These are phyloP conservation scores for Hypsopygia costalis DNA, from an alignment of 2,888 invertebrate species.

Conservation along the genomic window DNA sequence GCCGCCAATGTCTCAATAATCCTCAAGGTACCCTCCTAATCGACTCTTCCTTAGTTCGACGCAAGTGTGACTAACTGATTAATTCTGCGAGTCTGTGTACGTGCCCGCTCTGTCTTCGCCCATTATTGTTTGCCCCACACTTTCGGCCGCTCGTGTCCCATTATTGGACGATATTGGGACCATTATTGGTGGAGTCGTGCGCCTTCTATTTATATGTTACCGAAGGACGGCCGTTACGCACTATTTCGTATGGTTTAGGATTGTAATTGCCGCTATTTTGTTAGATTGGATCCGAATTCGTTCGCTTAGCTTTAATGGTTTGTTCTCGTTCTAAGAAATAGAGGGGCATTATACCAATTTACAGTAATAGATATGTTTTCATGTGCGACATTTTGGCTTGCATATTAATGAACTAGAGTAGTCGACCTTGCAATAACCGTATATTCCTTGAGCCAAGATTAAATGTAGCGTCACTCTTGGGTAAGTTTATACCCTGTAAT, in stretches of 20 bases:
- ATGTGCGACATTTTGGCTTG: constrained; percentile 30
- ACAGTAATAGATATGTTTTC: constrained; percentile 13
- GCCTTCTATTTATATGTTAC: constrained; percentile 61
- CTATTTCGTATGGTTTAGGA: constrained; percentile 57
- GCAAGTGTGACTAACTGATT: constrained; percentile 80
- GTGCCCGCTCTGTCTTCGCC: constrained; percentile 56
- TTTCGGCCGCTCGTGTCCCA: constrained; percentile 54
- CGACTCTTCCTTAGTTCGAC: constrained; percentile 74
- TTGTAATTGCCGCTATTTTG: constrained; percentile 71
- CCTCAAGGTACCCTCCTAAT: constrained; percentile 76
- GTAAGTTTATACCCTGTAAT: too few relatives aligned
- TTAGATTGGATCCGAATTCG: constrained; percentile 60
- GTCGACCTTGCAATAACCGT: constrained; percentile 36
- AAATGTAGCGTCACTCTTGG: constrained; percentile 36
- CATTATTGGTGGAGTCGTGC: constrained; percentile 54
- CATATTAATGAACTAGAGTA: constrained; percentile 41
- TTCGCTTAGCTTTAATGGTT: constrained; percentile 49
- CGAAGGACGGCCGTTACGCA: constrained; percentile 57
- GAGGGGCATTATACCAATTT: constrained; percentile 15
- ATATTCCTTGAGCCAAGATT: constrained; percentile 43
- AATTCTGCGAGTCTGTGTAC: constrained; percentile 67
- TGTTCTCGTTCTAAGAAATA: constrained; percentile 43
- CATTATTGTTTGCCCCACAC: constrained; percentile 69
- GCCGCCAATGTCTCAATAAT: constrained; percentile 77
- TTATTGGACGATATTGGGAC: constrained; percentile 72